Evolutionary conservation across 2,888 invertebrate species (phyloP).

Genomic region (Scaeva pyrastri): DNA sequence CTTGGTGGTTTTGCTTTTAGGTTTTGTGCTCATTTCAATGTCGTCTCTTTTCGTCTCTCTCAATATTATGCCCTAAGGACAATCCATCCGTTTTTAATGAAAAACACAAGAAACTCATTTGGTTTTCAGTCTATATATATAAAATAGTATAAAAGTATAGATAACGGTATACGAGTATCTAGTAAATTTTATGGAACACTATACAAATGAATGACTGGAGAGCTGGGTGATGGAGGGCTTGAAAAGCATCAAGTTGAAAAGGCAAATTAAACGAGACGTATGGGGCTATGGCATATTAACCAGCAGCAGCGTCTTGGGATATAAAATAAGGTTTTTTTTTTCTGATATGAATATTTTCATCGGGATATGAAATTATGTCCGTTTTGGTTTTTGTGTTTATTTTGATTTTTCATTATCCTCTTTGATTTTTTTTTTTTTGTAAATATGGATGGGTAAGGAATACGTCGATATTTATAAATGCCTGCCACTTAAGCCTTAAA

Average conservation of each 20-base stretch:
- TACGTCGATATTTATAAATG: conserved; percentile 56
- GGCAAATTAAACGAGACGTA: conserved; percentile 55
- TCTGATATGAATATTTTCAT: conserved; percentile 66
- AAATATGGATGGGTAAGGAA: neutral
- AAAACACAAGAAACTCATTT: conserved; percentile 75
- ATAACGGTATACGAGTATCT: neutral
- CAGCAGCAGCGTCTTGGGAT: conserved; percentile 25
- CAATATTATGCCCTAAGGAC: conserved; percentile 74
- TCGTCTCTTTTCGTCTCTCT: conserved; percentile 63
- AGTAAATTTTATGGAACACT: conserved; percentile 18
- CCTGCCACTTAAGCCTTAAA: conserved; percentile 6
- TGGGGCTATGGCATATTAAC: conserved; percentile 14
- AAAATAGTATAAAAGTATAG: neutral
- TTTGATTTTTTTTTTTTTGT: conserved; percentile 28
- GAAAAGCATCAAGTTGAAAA: conserved; percentile 27
- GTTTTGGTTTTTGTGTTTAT: conserved; percentile 14
- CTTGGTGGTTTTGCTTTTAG: conserved; percentile 49
- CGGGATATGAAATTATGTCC: conserved; percentile 65
- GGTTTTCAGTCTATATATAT: conserved; percentile 48
- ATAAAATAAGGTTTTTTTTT: conserved; percentile 39
- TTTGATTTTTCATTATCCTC: conserved; percentile 4
- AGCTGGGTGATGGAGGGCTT: neutral
- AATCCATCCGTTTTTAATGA: conserved; percentile 75
- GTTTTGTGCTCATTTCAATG: conserved; percentile 71
- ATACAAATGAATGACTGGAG: neutral